Evolutionary conservation across 2,888 invertebrate species (phyloP), one percentile per base, ranked within the genome.

Genomic region (Plemyria rubiginata): DNA sequence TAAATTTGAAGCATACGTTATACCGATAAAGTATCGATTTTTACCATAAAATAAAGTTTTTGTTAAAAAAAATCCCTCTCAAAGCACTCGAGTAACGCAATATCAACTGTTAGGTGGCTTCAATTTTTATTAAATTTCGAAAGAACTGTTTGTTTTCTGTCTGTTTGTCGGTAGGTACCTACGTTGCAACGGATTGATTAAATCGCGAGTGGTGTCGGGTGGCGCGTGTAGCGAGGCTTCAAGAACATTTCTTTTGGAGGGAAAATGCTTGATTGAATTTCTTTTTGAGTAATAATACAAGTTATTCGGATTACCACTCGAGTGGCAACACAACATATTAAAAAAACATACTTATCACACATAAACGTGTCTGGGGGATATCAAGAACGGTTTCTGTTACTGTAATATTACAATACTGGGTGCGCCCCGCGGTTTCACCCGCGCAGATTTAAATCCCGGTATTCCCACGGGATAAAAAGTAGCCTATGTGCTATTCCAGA

Each of bases 101-200:
- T 72, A 71, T 74, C 63, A 57, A 63, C 73, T 70, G 64, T 71
- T 62, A 54, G 60, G 43, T 54, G 78, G 76, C 76, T 79, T 77
- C 78, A 67, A 66, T 67, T 77, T 82, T 81, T 81, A 79, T 81
- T 79, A 79, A 79, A 80, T 73, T 38, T 78, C 71, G 72, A 73
- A 64, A 70, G 69, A 70, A 70, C 60, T 72, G 70, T 68, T 72
- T 73, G 76, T 70, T 70, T 71, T n/a, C n/a, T n/a, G n/a, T n/a
- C n/a, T 54, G 16, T 45, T 64, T 73, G 36, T 38, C 36, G 8
- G 11, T 36, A n/a, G n/a, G n/a, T n/a, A n/a, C n/a, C n/a, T n/a
- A 66, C 36, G 60, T 78, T 80, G 65, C 67, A 63, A 53, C 55
- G 60, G 52, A 68, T 36, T 68, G 67, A 70, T 66, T 69, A 60